Base-by-base conservation (phyloP, 2,113 vertebrate genomes). In the Laterallus jamaicensis region DNA sequence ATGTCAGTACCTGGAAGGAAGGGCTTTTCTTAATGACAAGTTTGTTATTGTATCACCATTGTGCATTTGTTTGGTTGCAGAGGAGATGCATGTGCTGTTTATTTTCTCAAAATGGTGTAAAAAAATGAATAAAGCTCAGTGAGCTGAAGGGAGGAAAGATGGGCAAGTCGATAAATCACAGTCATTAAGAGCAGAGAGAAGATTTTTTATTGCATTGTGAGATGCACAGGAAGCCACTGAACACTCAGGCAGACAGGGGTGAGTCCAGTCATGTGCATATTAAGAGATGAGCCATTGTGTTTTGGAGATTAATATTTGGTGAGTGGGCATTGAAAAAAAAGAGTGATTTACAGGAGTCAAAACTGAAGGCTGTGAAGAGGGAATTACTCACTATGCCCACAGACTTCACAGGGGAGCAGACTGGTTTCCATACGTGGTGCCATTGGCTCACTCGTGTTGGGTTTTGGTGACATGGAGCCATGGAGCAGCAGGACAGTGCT, bases 111-210 rank as follows among this genome's bases (percentile, higher is more conserved):
- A 17, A 26, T 56, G 44, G 28, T 59, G 63, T 22, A 83, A 50
- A 74, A 83, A 92, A 58, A 90, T 76, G 92, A 88, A 95, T 73
- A 85, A 92, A 88, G 31, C 21, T 71, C 26, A 37, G 31, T 11
- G 1, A 73, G 59, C 31, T 77, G 35, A 66, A 85, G 44, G n/a
- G 82, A 82, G 63, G 75, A 86, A 86, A 79, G 71, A 86, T 9
- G 31, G 67, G 59, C 58, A 80, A 82, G 90, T 70, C 40, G 5
- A 82, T 97, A 94, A 95, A 80, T 97, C 75, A 80, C 20, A 15
- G 79, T 90, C 67, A 82, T 93, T 86, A 93, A 86, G 82, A 86
- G 58, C n/a, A 37, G 20, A 44, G 76, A 86, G 26, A 40, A 74
- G 54, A 35, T 88, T 86, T 95, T 93, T 56, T 80, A 82, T 56